These are phyloP conservation scores for Eulithis testata DNA, from an alignment of 2,888 invertebrate genomes.

Conservation along the genomic window DNA sequence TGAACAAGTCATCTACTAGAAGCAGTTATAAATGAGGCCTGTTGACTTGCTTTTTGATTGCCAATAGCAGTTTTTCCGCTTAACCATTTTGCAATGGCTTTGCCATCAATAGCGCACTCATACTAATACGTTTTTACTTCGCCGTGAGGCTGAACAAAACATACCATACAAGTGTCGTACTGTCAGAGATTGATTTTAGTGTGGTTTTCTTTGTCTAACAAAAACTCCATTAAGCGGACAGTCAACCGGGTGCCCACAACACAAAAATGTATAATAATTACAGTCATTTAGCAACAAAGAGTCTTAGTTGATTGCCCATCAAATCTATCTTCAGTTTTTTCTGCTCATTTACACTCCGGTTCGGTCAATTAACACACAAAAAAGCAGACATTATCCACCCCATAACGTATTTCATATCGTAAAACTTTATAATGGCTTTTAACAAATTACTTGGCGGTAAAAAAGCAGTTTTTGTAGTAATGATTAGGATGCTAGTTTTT, in stretches of 20 bases:
- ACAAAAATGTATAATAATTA: conserved; percentile 12
- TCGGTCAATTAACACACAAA: conserved; percentile 41
- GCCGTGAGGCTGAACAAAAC: conserved; percentile 17
- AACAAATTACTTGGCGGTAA: conserved; percentile 40
- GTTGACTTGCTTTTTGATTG: conserved; percentile 15
- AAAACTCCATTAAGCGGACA: conserved; percentile 19
- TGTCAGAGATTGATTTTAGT: conserved; percentile 7
- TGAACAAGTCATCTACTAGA: conserved; percentile 8
- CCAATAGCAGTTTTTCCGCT: conserved; percentile 23
- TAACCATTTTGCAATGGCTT: conserved; percentile 20
- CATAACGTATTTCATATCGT: conserved; percentile 40
- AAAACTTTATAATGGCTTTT: conserved; percentile 41
- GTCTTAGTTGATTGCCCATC: conserved; percentile 36
- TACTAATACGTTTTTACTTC: conserved; percentile 17
- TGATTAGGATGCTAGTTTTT: conserved; percentile 52
- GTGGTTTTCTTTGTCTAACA: conserved; percentile 3
- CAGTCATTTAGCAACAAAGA: conserved; percentile 31
- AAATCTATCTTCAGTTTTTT: conserved; percentile 35
- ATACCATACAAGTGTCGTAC: conserved; percentile 9
- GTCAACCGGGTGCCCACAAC: conserved; percentile 14
- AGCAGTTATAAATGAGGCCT: conserved; percentile 1
- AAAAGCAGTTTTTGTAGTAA: conserved; percentile 51
- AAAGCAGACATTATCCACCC: conserved; percentile 41
- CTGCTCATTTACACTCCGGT: conserved; percentile 36
- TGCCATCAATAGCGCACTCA: conserved; percentile 20